These are phyloP conservation scores for Drosophila setosimentum DNA, from an alignment of 2,888 invertebrate genomes.

Conservation along the genomic window DNA sequence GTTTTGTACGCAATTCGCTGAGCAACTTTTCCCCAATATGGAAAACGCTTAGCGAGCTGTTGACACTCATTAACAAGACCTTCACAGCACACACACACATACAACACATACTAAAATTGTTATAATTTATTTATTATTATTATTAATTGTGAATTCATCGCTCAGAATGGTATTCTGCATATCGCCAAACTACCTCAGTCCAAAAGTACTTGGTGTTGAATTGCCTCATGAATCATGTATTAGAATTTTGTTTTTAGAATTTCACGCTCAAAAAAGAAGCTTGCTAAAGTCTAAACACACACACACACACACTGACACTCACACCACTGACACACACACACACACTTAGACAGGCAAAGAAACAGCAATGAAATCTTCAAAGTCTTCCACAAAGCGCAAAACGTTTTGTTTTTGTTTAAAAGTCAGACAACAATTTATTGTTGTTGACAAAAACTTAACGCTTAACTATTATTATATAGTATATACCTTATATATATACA, in stretches of 20 bases:
- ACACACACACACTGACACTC: neutral
- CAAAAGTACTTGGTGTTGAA: slow-evolving; percentile 79
- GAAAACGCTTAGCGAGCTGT: slow-evolving; percentile 41
- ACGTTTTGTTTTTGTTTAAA: slow-evolving; percentile 56
- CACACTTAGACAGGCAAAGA: slow-evolving; percentile 2
- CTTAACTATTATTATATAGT: slow-evolving; percentile 42
- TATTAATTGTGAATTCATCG: slow-evolving; percentile 54
- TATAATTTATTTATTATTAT: slow-evolving; percentile 76
- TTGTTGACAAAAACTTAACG: slow-evolving; percentile 18
- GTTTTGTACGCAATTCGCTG: slow-evolving; percentile 29
- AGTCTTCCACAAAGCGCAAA: slow-evolving; percentile 74
- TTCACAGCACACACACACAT: slow-evolving; percentile 37
- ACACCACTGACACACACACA: neutral
- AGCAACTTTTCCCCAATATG: slow-evolving; percentile 1
- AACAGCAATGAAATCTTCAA: slow-evolving; percentile 76
- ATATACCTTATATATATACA: slow-evolving; percentile 28
- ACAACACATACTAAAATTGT: slow-evolving; percentile 55
- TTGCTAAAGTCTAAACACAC: neutral
- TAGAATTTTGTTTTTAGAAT: slow-evolving; percentile 50
- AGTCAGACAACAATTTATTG: slow-evolving; percentile 44
- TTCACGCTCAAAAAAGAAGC: slow-evolving; percentile 35
- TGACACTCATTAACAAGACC: slow-evolving; percentile 23
- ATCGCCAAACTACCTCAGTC: slow-evolving; percentile 81
- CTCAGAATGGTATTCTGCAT: slow-evolving; percentile 70
- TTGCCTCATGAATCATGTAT: slow-evolving; percentile 75